phyloP scores from a whole-genome alignment of 2,888 invertebrate species.

The Criorhina ranunculi region DNA sequence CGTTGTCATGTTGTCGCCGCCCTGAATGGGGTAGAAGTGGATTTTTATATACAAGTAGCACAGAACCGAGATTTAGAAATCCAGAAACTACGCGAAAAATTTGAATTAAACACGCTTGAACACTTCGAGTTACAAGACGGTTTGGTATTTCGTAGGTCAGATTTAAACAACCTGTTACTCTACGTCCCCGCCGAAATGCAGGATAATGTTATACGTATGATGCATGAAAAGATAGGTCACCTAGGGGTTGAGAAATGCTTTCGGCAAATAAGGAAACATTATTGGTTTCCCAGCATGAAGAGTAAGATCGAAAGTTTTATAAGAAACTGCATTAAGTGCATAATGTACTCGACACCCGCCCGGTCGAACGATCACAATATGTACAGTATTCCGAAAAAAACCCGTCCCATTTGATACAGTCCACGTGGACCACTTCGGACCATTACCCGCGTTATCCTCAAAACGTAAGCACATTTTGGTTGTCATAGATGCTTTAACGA shows the following conservation, averaged over 20 bases:
- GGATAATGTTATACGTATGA: conserved; percentile 6
- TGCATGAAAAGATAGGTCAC: conserved; percentile 14
- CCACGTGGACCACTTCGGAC: conserved; percentile 14
- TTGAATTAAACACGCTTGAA: not conserved
- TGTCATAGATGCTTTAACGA: too few relatives aligned
- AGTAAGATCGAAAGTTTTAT: conserved; percentile 23
- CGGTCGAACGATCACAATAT: conserved; percentile 9
- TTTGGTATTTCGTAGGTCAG: not conserved
- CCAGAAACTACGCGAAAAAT: not conserved
- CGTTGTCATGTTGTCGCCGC: conserved; percentile 10
- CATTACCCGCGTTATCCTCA: not conserved
- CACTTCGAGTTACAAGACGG: not conserved
- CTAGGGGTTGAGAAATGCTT: conserved; percentile 19
- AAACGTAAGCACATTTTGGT: too few relatives aligned
- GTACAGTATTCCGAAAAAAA: conserved; percentile 20
- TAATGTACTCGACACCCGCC: conserved; percentile 24
- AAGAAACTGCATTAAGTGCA: conserved; percentile 32
- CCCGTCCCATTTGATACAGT: too few relatives aligned
- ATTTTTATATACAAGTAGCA: conserved; percentile 10
- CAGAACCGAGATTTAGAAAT: conserved; percentile 1
- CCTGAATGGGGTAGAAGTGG: not conserved
- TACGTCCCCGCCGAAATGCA: conserved; percentile 15
- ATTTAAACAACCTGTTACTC: conserved; percentile 5
- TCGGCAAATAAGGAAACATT: conserved; percentile 30
- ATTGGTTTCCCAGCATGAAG: conserved; percentile 42